A percentile compares a stretch with the other conserved stretches of the same genome.
These are phyloP conservation scores for Hofmannophila pseudospretella DNA, from an alignment of 2,888 invertebrate species.

Conservation along the genomic window DNA sequence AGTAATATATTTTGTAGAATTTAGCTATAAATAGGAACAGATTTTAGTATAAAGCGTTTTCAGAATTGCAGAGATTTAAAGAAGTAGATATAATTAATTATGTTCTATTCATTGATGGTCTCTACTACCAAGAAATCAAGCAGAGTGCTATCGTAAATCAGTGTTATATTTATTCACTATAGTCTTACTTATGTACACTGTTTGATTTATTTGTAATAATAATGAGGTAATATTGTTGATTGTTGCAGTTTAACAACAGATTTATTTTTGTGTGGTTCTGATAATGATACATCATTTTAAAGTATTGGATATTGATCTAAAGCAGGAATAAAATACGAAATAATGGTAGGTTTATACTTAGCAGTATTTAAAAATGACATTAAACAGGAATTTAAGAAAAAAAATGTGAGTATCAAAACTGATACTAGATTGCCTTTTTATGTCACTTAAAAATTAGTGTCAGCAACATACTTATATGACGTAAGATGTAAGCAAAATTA, in stretches of 20 bases:
- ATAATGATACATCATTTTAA: slow-evolving; percentile 32
- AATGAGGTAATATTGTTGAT: slow-evolving; percentile 40
- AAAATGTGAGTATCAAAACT: too few relatives aligned
- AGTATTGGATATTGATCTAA: slow-evolving; percentile 43
- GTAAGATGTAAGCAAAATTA: not conserved
- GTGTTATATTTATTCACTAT: not conserved
- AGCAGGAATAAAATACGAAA: too few relatives aligned
- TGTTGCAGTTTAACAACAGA: slow-evolving; percentile 49
- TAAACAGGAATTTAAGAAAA: slow-evolving; percentile 30
- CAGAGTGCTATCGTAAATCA: slow-evolving; percentile 9
- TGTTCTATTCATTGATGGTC: slow-evolving; percentile 28
- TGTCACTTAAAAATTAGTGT: too few relatives aligned
- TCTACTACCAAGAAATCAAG: slow-evolving; percentile 30
- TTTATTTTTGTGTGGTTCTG: slow-evolving; percentile 50
- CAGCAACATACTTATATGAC: not conserved
- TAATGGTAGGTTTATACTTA: too few relatives aligned
- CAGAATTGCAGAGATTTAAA: slow-evolving; percentile 63
- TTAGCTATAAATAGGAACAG: slow-evolving; percentile 61
- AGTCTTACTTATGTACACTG: too few relatives aligned
- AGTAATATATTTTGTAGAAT: slow-evolving; percentile 77
- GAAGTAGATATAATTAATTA: slow-evolving; percentile 53
- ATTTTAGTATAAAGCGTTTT: slow-evolving; percentile 63
- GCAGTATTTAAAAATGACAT: slow-evolving; percentile 30
- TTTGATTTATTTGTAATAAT: slow-evolving; percentile 33
- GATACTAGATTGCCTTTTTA: too few relatives aligned